phyloP scores from a whole-genome alignment of 2,888 invertebrate species.

The Asteroscopus sphinx region DNA sequence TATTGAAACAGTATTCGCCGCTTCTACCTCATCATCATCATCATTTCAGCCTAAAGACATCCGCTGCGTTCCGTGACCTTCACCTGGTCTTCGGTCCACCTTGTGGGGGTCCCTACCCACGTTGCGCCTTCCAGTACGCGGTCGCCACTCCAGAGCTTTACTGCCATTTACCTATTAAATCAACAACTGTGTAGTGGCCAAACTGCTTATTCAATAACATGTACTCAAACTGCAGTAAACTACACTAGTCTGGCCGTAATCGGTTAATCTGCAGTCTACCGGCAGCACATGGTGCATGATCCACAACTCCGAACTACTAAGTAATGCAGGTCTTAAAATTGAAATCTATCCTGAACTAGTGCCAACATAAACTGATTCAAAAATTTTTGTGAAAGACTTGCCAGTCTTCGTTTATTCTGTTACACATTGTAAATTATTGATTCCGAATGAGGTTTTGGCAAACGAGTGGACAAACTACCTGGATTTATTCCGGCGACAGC shows the following conservation, averaged over 20 bases:
- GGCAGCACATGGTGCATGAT: slow-evolving; percentile 56
- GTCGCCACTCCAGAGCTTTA: too few species aligned
- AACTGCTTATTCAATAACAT: slow-evolving; percentile 14
- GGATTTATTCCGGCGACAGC: slow-evolving; percentile 12
- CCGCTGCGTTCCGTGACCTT: too few species aligned
- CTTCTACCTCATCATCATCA: too few species aligned
- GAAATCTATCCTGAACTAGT: slow-evolving; percentile 60
- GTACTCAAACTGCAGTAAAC: slow-evolving; percentile 55
- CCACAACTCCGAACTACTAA: slow-evolving; percentile 56
- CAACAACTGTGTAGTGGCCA: too few species aligned
- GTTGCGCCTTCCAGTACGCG: too few species aligned
- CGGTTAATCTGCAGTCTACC: slow-evolving; percentile 64
- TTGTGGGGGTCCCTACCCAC: too few species aligned
- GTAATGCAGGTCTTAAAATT: slow-evolving; percentile 65
- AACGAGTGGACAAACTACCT: slow-evolving; percentile 25
- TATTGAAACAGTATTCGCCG: too few species aligned
- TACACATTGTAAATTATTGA: slow-evolving; percentile 34
- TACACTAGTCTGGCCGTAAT: slow-evolving; percentile 50
- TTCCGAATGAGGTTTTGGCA: slow-evolving; percentile 40
- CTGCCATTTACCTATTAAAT: too few species aligned
- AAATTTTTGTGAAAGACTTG: slow-evolving; percentile 55
- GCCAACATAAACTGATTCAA: slow-evolving; percentile 56
- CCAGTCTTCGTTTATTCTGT: slow-evolving; percentile 47
- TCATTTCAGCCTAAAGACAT: too few species aligned
- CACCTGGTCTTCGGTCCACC: too few species aligned